These are phyloP conservation scores for Liposcelis brunnea DNA, from an alignment of 2,888 invertebrate species.

Conservation along the genomic window DNA sequence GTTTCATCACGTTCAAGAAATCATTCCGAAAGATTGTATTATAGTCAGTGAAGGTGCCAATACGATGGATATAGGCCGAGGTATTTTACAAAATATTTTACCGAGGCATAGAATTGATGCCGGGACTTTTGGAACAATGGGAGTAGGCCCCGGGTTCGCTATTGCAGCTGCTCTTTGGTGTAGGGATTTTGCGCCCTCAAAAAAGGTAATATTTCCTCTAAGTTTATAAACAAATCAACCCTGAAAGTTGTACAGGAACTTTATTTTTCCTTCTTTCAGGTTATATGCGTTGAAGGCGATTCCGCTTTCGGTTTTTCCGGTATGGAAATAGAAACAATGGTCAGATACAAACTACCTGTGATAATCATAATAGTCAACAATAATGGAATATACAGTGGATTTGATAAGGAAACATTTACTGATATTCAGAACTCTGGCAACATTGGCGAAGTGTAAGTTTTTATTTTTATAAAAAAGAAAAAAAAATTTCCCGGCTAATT, in stretches of 20 bases:
- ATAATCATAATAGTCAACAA: slow-evolving; percentile 86
- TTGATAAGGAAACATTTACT: slow-evolving; percentile 55
- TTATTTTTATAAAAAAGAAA: background rate
- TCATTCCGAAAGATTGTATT: slow-evolving; percentile 59
- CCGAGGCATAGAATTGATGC: slow-evolving; percentile 86
- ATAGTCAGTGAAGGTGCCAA: slow-evolving; percentile 96
- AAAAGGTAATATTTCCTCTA: too few relatives aligned
- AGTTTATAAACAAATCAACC: too few relatives aligned
- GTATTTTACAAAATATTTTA: slow-evolving; percentile 64
- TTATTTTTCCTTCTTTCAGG: background rate
- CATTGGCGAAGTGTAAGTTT: slow-evolving; percentile 52
- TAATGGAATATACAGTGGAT: slow-evolving; percentile 83
- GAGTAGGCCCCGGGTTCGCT: slow-evolving; percentile 82
- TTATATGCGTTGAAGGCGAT: slow-evolving; percentile 85
- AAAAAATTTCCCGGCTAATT: background rate
- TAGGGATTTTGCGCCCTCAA: slow-evolving; percentile 58
- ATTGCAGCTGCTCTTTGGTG: slow-evolving; percentile 85
- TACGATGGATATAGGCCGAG: slow-evolving; percentile 95
- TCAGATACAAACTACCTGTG: slow-evolving; percentile 79
- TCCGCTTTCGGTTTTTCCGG: slow-evolving; percentile 97
- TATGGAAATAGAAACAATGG: slow-evolving; percentile 96
- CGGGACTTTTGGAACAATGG: slow-evolving; percentile 92
- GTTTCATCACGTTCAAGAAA: slow-evolving; percentile 62
- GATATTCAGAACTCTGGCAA: slow-evolving; percentile 53
- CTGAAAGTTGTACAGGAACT: too few relatives aligned